phyloP scores from a whole-genome alignment of 2,888 invertebrate genomes.

The Dryadula phaetusa region DNA sequence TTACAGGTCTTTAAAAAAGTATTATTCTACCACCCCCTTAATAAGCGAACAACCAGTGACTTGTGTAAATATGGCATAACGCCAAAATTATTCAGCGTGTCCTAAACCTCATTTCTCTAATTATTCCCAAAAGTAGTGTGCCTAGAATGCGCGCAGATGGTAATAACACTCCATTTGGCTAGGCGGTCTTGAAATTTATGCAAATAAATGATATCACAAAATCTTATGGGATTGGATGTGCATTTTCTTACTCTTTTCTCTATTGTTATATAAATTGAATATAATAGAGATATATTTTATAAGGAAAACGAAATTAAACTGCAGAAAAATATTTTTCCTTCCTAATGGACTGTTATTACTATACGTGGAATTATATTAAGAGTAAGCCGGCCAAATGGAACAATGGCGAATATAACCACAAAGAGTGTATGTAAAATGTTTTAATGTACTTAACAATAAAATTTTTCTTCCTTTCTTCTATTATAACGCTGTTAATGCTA shows the following conservation, averaged over 20 bases:
- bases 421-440: conserved; percentile 20
- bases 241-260: conserved; percentile 17
- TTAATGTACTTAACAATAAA: conserved; percentile 20
- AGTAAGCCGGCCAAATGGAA: conserved; percentile 23
- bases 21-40: background rate
- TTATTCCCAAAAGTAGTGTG: conserved; percentile 40
- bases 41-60: background rate
- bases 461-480: background rate
- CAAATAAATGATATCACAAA: conserved; percentile 34
- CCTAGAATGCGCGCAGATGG: conserved; percentile 33
- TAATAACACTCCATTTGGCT: conserved; percentile 34
- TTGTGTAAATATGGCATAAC: conserved; percentile 25
- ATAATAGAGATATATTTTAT: conserved; percentile 28
- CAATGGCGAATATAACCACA: conserved; percentile 17
- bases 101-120: conserved; percentile 36
- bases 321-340: conserved; percentile 28
- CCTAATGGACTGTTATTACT: conserved; percentile 35
- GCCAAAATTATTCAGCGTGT: conserved; percentile 34
- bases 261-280: conserved; percentile 32
- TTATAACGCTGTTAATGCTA: background rate
- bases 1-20: background rate
- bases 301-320: conserved; percentile 38
- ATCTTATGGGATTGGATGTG: conserved; percentile 28
- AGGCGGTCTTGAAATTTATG: conserved; percentile 35
- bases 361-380: conserved; percentile 33